A percentile compares a stretch with the other conserved stretches of the same genome.
Evolutionary conservation across 2,888 invertebrate species (phyloP).

Genomic region (Beris chalybata): DNA sequence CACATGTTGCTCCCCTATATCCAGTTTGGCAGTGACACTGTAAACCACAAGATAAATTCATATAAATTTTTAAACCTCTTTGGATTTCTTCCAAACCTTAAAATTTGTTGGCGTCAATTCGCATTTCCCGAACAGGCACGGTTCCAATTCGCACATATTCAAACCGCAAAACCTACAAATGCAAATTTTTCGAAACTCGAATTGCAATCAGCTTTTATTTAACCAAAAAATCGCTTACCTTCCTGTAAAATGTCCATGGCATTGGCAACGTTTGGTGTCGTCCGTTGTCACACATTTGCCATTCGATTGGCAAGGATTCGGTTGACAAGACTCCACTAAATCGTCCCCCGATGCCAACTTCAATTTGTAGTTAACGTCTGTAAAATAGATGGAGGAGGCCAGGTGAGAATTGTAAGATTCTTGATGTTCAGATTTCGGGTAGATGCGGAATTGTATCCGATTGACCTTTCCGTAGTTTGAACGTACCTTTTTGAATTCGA

Average conservation of each 20-base stretch:
- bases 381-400: neutral
- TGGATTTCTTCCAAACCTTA: constrained; percentile 42
- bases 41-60: neutral
- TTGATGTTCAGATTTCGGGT: too few relatives aligned
- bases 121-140: constrained; percentile 61
- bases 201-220: constrained; percentile 26
- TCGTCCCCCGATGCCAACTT: constrained; percentile 66
- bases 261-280: constrained; percentile 68
- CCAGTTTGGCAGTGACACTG: constrained; percentile 69
- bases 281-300: constrained; percentile 64
- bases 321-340: constrained; percentile 69
- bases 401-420: neutral
- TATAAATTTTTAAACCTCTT: constrained; percentile 36
- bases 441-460: neutral
- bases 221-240: constrained; percentile 43
- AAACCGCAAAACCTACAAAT: constrained; percentile 68
- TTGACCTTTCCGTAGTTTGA: constrained; percentile 31
- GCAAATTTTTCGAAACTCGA: neutral
- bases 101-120: constrained; percentile 55
- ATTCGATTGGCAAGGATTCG: constrained; percentile 72
- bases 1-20: constrained; percentile 69
- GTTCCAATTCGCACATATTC: constrained; percentile 71
- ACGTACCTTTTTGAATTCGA: constrained; percentile 61
- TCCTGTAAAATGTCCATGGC: constrained; percentile 74
- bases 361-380: constrained; percentile 66